A percentile compares a stretch with the other conserved stretches of the same genome.
phyloP scores from a whole-genome alignment of 92 coral and sea anemone genomes.

The Muricea muricata region DNA sequence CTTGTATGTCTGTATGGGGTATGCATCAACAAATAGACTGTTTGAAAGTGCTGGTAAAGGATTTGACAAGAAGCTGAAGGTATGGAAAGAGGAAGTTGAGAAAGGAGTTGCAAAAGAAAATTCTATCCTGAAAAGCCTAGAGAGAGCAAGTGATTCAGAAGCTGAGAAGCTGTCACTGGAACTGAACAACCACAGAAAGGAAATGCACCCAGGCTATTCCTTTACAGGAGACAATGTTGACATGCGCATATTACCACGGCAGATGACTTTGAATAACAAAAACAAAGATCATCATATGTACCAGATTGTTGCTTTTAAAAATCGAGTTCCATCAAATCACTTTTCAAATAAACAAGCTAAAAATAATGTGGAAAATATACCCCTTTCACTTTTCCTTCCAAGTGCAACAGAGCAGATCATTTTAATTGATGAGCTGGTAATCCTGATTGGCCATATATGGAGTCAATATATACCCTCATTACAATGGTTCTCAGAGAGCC shows the following conservation, averaged over 20 bases:
- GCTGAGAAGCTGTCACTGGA: not conserved
- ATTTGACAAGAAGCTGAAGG: constrained; percentile 46
- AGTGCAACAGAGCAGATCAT: constrained; percentile 43
- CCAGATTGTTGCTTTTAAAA: too few relatives aligned
- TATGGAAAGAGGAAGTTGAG: too few relatives aligned
- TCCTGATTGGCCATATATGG: constrained; percentile 56
- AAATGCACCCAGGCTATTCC: constrained; percentile 70
- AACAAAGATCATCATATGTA: constrained; percentile 66
- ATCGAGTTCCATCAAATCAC: too few relatives aligned
- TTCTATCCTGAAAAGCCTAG: too few relatives aligned
- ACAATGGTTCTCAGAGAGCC: constrained; percentile 30
- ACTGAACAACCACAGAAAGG: constrained; percentile 21
- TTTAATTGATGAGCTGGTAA: constrained; percentile 37
- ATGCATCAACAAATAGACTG: constrained; percentile 45
- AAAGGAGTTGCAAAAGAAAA: too few relatives aligned
- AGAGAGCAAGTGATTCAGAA: too few relatives aligned
- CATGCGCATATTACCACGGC: constrained; percentile 20
- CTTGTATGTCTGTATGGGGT: constrained; percentile 50
- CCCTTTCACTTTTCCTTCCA: constrained; percentile 48
- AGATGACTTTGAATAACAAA: constrained; percentile 50
- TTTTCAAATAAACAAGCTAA: too few relatives aligned
- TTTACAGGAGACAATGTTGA: constrained; percentile 71
- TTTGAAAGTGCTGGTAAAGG: constrained; percentile 53
- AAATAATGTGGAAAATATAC: too few relatives aligned
- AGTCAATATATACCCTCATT: constrained; percentile 50